Conservation (phyloP, 2,797 vertebrate species). For the Taeniopygia guttata region DNA sequence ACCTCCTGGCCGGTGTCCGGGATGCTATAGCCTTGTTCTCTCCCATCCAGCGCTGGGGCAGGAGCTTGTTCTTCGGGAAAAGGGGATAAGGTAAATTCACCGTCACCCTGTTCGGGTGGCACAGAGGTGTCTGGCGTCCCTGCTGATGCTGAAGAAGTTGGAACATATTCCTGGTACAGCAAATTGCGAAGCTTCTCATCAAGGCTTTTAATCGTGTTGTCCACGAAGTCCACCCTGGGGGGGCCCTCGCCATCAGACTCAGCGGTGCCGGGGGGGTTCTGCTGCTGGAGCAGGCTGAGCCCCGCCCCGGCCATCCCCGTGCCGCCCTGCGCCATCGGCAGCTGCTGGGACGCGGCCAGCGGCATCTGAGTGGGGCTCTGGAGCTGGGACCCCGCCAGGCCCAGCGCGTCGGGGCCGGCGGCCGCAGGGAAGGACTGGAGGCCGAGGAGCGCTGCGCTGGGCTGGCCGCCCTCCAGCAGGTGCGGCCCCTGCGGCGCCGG, state of each 20-base stretch:
- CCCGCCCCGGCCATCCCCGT: not conserved
- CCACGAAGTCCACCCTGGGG: constrained; percentile 88
- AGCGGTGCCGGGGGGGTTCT: constrained; percentile 70
- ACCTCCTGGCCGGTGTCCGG: not conserved
- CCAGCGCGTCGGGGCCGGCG: not conserved
- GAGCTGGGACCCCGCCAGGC: constrained; percentile 12
- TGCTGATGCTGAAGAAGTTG: constrained; percentile 70
- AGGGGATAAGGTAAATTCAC: constrained; percentile 50
- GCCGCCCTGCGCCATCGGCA: not conserved
- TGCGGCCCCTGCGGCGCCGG: not conserved
- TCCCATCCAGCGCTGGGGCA: not conserved
- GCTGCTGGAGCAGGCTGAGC: constrained; percentile 74
- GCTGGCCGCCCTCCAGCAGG: constrained; percentile 17
- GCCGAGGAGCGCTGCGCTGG: not conserved
- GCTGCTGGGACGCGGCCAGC: constrained; percentile 23
- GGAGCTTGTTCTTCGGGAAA: constrained; percentile 17
- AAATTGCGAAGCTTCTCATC: constrained; percentile 92
- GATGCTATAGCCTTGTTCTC: not conserved
- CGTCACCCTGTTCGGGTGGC: constrained; percentile 45
- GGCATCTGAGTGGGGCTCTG: constrained; percentile 55
- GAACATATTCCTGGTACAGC: constrained; percentile 85
- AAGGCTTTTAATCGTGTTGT: constrained; percentile 94
- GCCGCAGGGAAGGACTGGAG: not conserved
- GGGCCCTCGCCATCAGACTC: constrained; percentile 90
- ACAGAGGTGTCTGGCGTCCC: constrained; percentile 66